Conservation (phyloP, 2,888 invertebrate species). For the Aelia acuminata region DNA sequence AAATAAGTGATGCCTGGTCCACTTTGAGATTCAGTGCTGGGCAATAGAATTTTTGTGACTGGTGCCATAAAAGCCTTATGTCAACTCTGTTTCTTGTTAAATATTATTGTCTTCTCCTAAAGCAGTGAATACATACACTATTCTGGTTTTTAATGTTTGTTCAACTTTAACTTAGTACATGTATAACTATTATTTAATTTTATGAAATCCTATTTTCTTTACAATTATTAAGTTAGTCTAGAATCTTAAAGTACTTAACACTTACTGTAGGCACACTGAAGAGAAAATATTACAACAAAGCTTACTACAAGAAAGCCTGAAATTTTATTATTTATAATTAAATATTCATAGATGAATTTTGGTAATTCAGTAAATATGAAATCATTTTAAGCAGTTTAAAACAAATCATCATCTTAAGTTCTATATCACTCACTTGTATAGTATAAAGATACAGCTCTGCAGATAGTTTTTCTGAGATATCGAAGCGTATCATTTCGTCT, state of each 20-base stretch:
- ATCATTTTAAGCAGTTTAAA: neutral
- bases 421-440: conserved; percentile 71
- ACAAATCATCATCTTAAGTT: neutral
- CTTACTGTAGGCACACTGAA: no score
- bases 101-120: no score
- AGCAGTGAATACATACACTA: no score
- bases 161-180: neutral
- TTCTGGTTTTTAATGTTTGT: no score
- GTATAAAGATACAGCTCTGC: conserved; percentile 75
- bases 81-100: no score
- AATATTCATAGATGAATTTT: neutral
- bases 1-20: neutral
- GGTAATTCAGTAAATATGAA: neutral
- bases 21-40: no score
- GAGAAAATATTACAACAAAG: no score
- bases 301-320: no score
- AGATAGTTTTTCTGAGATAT: conserved; percentile 80
- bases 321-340: neutral
- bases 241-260: neutral
- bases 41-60: no score
- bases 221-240: neutral
- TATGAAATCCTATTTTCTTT: neutral
- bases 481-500: conserved; percentile 73
- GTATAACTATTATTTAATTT: neutral
- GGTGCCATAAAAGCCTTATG: no score